Base-by-base conservation (phyloP, 2,888 invertebrate genomes). In the Sturmia bella region DNA sequence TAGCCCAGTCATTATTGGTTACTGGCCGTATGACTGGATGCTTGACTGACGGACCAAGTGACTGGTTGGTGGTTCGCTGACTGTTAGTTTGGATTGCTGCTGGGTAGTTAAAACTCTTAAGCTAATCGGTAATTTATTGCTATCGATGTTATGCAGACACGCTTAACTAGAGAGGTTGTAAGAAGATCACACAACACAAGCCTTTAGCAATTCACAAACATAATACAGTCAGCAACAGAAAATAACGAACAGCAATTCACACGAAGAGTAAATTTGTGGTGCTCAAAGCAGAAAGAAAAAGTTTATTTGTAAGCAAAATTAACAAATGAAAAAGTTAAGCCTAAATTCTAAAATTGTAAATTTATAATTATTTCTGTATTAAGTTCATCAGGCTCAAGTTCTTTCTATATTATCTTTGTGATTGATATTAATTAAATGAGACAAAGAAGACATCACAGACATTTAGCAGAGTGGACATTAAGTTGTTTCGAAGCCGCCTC, bases 101-200 rank as follows among this genome's bases (percentile, higher is more conserved):
- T 50, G 45, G 69, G 64, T 59, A 70, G 78, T 63, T 54, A 74
- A 74, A 32, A 74, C 74, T 70, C 70, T 78, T 78, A 88, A 86
- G 86, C 87, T 89, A 89, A 89, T 89, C 88, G 88, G 86, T 88
- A 89, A 88, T 88, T 89, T 89, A 89, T 89, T 87, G 86, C 87
- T 84, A 85, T 86, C 85, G 85, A 83, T 86, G 86, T 86, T 85
- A 72, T 83, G 74, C 80, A 82, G 82, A 78, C 78, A 82, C 82
- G 82, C 70, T 80, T 64, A 80, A 73, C 83, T 79, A 79, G 72
- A 75, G 69, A 77, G 68, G 41, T 21, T 72, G 45, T 24, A 27
- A 54, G 43, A 50, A 63, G 61, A 73, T 73, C 79, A 43, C 45
- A 61, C 41, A 57, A 57, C 19, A 48, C 50, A 27, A 12, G 17